These are phyloP conservation scores for Dallia pectoralis DNA, from an alignment of 2,797 vertebrate species.

Conservation along the genomic window DNA sequence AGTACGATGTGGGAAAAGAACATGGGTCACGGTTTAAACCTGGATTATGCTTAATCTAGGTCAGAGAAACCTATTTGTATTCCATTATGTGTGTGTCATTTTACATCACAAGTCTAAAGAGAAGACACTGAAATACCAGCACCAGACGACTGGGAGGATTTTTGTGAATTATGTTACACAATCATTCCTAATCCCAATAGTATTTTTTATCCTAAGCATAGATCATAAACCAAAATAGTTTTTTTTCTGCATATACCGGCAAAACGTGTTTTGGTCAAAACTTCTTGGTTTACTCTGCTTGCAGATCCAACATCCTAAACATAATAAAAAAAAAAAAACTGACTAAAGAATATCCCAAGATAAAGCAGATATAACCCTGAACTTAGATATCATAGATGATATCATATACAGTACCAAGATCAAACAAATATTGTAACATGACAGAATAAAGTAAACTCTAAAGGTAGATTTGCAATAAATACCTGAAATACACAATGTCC, in stretches of 20 bases:
- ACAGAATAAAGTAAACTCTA: conserved; percentile 34
- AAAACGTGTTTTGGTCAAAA: too few species aligned
- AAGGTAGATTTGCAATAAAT: conserved; percentile 74
- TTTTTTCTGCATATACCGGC: too few species aligned
- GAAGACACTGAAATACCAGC: conserved; percentile 36
- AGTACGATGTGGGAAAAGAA: neutral
- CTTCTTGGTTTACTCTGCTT: too few species aligned
- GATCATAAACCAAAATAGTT: too few species aligned
- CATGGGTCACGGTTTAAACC: neutral
- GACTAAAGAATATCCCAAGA: conserved; percentile 56
- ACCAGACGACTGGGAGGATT: conserved; percentile 29
- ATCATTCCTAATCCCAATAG: neutral
- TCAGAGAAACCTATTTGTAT: neutral
- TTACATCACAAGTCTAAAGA: conserved; percentile 22
- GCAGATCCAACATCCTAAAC: too few species aligned
- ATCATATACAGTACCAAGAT: conserved; percentile 60
- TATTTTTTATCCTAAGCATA: neutral
- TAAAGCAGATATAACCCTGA: conserved; percentile 54
- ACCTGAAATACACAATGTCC: conserved; percentile 69
- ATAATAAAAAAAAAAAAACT: neutral
- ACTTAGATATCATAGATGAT: too few species aligned
- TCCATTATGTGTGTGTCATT: neutral
- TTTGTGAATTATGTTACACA: neutral
- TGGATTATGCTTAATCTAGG: neutral
- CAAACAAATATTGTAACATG: conserved; percentile 52